These are phyloP conservation scores for Heteromyza rotundicornis DNA, from an alignment of 2,888 invertebrate species.

Conservation along the genomic window DNA sequence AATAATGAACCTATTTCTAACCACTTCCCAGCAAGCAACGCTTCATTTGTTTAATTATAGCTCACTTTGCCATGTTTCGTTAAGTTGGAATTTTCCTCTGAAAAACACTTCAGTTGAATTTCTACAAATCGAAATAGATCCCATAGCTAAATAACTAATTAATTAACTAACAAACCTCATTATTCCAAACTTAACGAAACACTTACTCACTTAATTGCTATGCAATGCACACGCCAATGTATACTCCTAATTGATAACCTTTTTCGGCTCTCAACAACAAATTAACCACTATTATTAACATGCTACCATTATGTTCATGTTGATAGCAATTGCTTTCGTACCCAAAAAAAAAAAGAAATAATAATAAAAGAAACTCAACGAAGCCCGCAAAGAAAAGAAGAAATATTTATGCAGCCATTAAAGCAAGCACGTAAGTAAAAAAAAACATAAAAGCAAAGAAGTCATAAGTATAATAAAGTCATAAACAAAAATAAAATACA, in stretches of 20 bases:
- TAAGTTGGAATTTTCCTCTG: no score
- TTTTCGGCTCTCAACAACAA: not conserved
- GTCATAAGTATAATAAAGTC: not conserved
- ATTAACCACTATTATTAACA: conserved; percentile 1
- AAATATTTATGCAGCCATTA: not conserved
- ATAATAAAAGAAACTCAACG: conserved; percentile 4
- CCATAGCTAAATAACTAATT: no score
- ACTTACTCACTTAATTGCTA: not conserved
- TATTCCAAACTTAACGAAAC: not conserved
- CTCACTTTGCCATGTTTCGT: no score
- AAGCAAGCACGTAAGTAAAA: not conserved
- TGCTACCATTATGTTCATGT: not conserved
- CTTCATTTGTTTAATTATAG: no score
- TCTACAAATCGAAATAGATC: no score
- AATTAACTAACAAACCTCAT: no score
- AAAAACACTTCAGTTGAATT: no score
- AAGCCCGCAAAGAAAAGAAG: not conserved
- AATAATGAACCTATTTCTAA: no score
- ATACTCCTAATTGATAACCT: not conserved
- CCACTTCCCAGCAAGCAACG: no score
- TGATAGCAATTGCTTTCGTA: not conserved
- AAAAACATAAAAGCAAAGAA: not conserved
- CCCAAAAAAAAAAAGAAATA: no score
- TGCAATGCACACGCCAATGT: not conserved
- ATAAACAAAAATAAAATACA: not conserved